Base-by-base conservation (phyloP, 2,113 vertebrate genomes). In the Vireo altiloquus region DNA sequence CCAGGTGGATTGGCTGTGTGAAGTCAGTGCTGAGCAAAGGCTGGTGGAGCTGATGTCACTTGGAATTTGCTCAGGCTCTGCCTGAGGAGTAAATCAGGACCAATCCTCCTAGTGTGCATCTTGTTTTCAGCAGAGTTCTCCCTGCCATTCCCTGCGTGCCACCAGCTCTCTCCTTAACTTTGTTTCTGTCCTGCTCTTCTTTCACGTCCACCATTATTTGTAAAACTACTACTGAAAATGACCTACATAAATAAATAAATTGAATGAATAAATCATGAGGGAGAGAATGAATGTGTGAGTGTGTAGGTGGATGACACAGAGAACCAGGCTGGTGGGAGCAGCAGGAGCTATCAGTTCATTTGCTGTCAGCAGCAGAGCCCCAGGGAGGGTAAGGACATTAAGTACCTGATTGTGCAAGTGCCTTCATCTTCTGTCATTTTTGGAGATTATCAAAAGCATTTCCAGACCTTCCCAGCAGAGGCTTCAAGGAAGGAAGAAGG, bases 181-280 rank as follows among this genome's bases (percentile, higher is more conserved):
- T 47, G 49, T 76, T 80, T 89, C 68, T 88, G 52, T 61, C 40
- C 83, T 57, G 33, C 49, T 87, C 68, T 83, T 83, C 52, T 83
- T 49, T 40, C 13, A 18, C 53, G 87, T 87, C 80, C 5, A 2
- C 69, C 76, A n/a, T 82, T 92, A 84, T 92, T 96, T 93, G 72
- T 95, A 93, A 96, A 93, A 89, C 86, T 86, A 87, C 86, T 90
- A 82, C 77, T 65, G 80, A 82, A 96, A 94, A 82, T 96, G 77
- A 96, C 95, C 95, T 96, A 96, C 86, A 96, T 96, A 94, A 97
- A 97, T 97, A 97, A 97, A 90, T 97, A 92, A 97, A 93, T 72
- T 53, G 86, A 89, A 92, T 97, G 31, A 97, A 95, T 96, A 96
- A 96, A 84, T 92, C 22, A 97, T 94, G 92, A 95, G 77, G 54